Conservation (phyloP, 2,888 invertebrate species). For the Luperina nickerlii region DNA sequence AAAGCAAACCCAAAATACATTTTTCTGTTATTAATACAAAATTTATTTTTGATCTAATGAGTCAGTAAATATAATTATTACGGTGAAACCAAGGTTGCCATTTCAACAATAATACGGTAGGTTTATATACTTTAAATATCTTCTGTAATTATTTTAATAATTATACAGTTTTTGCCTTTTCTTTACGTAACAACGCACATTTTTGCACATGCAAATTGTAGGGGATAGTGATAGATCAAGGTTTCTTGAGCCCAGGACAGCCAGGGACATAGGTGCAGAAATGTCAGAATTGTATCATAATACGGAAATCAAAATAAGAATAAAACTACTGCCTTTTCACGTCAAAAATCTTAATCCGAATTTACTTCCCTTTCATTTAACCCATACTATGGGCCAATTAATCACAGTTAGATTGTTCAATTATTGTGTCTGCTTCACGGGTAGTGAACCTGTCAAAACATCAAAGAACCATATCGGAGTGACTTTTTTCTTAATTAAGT, state of each 20-base stretch:
- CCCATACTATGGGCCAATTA: neutral
- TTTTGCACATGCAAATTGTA: neutral
- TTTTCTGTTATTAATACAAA: neutral
- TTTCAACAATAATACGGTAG: neutral
- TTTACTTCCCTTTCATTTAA: too few relatives aligned
- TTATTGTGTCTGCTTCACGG: neutral
- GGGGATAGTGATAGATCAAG: neutral
- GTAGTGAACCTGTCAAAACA: neutral
- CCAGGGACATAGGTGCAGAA: neutral
- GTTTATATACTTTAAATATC: neutral
- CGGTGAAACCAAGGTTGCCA: slow-evolving; percentile 11
- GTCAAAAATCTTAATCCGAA: neutral
- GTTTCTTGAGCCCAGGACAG: neutral
- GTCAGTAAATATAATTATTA: neutral
- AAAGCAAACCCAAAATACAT: neutral
- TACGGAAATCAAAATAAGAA: neutral
- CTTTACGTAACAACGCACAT: too few relatives aligned
- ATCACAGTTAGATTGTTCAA: neutral
- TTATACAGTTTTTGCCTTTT: neutral
- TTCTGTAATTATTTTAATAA: too few relatives aligned
- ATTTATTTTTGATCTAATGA: neutral
- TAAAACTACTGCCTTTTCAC: neutral
- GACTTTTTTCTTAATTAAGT: neutral
- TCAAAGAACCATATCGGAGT: neutral
- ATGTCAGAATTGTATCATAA: neutral